Percentiles rank a stretch among this genome's conserved stretches.
phyloP scores from a whole-genome alignment of 2,797 vertebrate species.

The Darevskia nairensis region DNA sequence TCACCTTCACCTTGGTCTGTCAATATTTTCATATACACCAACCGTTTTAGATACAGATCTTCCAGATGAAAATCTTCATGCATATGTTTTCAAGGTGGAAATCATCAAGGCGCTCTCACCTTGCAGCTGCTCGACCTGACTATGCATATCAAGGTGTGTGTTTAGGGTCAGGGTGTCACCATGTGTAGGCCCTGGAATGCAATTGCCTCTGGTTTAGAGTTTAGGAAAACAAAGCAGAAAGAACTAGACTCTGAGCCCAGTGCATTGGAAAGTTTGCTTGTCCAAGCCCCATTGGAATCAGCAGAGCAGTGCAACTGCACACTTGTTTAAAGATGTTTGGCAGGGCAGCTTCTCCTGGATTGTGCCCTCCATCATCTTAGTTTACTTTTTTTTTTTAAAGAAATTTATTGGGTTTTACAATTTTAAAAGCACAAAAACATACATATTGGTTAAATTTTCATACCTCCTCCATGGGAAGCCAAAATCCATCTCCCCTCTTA shows the following conservation, averaged over 20 bases:
- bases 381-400: too few relatives aligned
- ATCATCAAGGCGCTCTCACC: neutral
- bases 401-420: too few relatives aligned
- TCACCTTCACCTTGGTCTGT: neutral
- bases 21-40: neutral
- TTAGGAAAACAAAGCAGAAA: neutral
- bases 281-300: neutral
- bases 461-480: too few relatives aligned
- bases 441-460: too few relatives aligned
- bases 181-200: neutral
- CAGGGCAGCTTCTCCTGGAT: neutral
- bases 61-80: neutral
- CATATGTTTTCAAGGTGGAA: neutral
- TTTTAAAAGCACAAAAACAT: too few relatives aligned
- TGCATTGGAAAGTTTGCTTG: neutral
- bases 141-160: neutral
- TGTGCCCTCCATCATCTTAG: neutral
- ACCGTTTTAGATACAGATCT: neutral
- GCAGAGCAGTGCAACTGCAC: neutral
- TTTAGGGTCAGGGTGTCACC: neutral
- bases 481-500: too few relatives aligned
- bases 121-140: neutral
- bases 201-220: neutral
- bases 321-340: neutral
- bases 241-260: neutral